Percentiles rank a stretch among this genome's conserved stretches.
These are phyloP conservation scores for Heliopora coerulea DNA, from an alignment of 92 coral and sea anemone genomes.

Conservation along the genomic window DNA sequence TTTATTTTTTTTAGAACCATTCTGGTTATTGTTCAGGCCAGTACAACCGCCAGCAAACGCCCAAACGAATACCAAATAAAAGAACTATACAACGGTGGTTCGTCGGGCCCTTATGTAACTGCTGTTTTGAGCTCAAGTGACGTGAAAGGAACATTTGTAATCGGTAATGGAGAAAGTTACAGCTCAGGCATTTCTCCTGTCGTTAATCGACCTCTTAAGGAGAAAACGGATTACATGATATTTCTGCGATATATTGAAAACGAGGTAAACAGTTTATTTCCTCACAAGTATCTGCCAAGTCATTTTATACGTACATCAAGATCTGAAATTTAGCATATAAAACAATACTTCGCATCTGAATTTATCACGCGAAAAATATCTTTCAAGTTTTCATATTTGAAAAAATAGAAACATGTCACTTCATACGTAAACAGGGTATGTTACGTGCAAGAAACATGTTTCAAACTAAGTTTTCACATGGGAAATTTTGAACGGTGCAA, in stretches of 20 bases:
- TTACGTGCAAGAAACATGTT: too few species aligned
- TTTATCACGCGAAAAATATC: too few species aligned
- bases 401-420: too few species aligned
- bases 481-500: too few species aligned
- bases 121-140: not conserved
- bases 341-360: too few species aligned
- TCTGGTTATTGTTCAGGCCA: not conserved
- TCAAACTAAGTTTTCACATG: too few species aligned
- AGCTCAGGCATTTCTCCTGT: not conserved
- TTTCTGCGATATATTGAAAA: conserved; percentile 19
- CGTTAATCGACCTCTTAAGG: not conserved
- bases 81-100: not conserved
- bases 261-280: not conserved
- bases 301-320: too few species aligned
- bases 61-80: not conserved
- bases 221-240: conserved; percentile 1
- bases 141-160: not conserved
- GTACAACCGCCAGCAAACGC: not conserved
- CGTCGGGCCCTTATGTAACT: conserved; percentile 13
- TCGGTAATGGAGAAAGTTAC: conserved; percentile 29
- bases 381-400: too few species aligned
- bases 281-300: too few species aligned
- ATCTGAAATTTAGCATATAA: too few species aligned
- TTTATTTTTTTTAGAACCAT: not conserved
- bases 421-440: too few species aligned